These are phyloP conservation scores for Radopholus similis DNA, from an alignment of 1,140 invertebrate genomes.

Conservation along the genomic window DNA sequence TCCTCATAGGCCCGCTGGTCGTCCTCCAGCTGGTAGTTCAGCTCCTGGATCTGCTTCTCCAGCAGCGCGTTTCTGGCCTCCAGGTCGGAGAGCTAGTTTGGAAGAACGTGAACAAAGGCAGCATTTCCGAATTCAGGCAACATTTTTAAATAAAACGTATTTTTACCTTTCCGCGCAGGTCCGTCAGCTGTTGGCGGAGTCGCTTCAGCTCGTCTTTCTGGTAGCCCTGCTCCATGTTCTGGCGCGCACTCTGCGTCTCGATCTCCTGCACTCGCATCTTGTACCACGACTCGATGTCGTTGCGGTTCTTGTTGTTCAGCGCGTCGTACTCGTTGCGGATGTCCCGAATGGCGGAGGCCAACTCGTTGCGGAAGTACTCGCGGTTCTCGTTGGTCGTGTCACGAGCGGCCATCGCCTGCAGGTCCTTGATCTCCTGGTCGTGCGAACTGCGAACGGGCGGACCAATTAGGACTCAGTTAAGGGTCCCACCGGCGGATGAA, in stretches of 20 bases:
- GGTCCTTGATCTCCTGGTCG: constrained; percentile 64
- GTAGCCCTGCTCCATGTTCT: constrained; percentile 64
- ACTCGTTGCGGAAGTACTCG: constrained; percentile 64
- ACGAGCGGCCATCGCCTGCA: constrained; percentile 63
- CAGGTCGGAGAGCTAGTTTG: constrained; percentile 62
- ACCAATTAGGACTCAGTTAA: constrained; percentile 13
- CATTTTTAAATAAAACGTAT: too few species aligned
- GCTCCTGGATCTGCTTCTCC: constrained; percentile 63
- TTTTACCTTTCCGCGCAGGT: constrained; percentile 61
- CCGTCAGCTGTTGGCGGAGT: constrained; percentile 61
- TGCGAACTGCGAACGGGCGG: background rate
- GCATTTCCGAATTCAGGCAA: too few species aligned
- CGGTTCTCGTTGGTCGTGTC: constrained; percentile 65
- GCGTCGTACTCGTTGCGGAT: constrained; percentile 64
- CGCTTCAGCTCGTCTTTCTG: constrained; percentile 64
- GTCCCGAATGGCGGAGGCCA: constrained; percentile 63
- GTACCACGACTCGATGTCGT: constrained; percentile 61
- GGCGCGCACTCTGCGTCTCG: constrained; percentile 63
- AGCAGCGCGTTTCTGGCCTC: constrained; percentile 64
- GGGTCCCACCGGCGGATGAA: constrained; percentile 41
- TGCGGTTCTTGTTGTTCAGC: constrained; percentile 62
- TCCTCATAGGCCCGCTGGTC: constrained; percentile 61
- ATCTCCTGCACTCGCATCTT: constrained; percentile 63
- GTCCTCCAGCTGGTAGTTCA: constrained; percentile 63
- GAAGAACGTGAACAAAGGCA: too few species aligned